phyloP scores from a whole-genome alignment of 2,797 vertebrate species.

The Valencia hispanica region DNA sequence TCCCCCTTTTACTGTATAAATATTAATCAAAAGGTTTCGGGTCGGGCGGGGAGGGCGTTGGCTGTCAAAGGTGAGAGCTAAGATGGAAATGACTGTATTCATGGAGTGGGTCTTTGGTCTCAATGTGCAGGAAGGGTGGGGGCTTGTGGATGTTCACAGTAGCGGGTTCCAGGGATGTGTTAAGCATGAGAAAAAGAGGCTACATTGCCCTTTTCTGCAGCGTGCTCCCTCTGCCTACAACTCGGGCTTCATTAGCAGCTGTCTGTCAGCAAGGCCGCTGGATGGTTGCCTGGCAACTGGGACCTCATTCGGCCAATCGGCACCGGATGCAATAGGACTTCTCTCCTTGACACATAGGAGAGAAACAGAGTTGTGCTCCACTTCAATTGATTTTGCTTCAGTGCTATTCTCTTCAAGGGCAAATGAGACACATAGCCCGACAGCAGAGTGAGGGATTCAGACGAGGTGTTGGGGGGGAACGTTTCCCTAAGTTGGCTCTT shows the following conservation, averaged over 20 bases:
- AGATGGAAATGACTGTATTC: slow-evolving; percentile 11
- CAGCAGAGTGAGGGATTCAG: not conserved
- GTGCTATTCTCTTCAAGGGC: slow-evolving; percentile 48
- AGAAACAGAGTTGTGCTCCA: slow-evolving; percentile 56
- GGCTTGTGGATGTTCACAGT: slow-evolving; percentile 14
- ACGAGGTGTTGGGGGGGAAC: not conserved
- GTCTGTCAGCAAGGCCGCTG: slow-evolving; percentile 75
- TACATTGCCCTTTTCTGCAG: slow-evolving; percentile 36
- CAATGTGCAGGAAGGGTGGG: slow-evolving; percentile 17
- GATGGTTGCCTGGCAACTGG: slow-evolving; percentile 84
- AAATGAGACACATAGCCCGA: slow-evolving; percentile 15
- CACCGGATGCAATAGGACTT: slow-evolving; percentile 73
- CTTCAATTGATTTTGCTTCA: slow-evolving; percentile 59
- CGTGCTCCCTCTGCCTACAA: slow-evolving; percentile 37
- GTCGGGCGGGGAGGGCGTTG: slow-evolving; percentile 5
- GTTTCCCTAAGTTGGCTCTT: not conserved
- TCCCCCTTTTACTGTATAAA: slow-evolving; percentile 43
- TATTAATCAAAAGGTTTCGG: slow-evolving; percentile 50
- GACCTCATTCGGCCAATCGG: slow-evolving; percentile 75
- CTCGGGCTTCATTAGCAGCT: slow-evolving; percentile 75
- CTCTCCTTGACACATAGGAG: slow-evolving; percentile 63
- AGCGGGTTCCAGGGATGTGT: slow-evolving; percentile 45
- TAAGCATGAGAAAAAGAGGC: slow-evolving; percentile 51
- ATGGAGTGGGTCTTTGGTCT: slow-evolving; percentile 9
- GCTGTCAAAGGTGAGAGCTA: slow-evolving; percentile 13